Base-by-base conservation (phyloP, 2,113 vertebrate species). In the Bungarus multicinctus region DNA sequence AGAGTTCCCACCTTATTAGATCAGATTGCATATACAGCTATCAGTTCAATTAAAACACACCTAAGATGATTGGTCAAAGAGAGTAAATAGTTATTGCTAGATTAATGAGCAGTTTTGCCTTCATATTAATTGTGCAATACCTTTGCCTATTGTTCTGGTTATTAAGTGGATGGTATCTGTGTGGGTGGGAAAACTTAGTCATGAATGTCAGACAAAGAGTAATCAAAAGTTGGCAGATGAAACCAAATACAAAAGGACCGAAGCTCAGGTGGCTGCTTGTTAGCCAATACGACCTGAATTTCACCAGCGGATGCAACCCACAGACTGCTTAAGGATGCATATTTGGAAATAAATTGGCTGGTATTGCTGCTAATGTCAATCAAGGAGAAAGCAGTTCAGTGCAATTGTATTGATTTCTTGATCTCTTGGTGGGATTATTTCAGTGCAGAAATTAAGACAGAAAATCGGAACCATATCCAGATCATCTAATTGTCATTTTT, bases 31-130 rank as follows among this genome's bases (percentile, higher is more conserved):
- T 43, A 45, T 53, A 91, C 69, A 89, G 69, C 47, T 85, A 18
- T 85, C 60, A 89, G 16, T 89, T 85, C 81, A 93, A 91, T 91
- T 93, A 89, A 93, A 93, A 89, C 57, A 18, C 30, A 93, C 55
- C 43, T 30, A 58, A 89, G 43, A 91, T 85, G 87, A 53, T 11
- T 58, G 52, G 43, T 57, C 86, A 91, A 53, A 91, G 87, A 85
- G 39, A 89, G 45, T 55, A 91, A 93, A 91, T 22, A 85, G 64
- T 91, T 89, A 27, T 64, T 93, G 92, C 88, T 87, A 90, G 39
- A 45, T 39, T 52, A 50, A 64, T 86, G 25, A 87, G 7, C 60
- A 86, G 10, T 53, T n/a, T 60, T 53, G 47, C n/a, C 23, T 85
- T 60, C 23, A 43, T 85, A 58, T 91, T n/a, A 69, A 58, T 91